phyloP scores from a whole-genome alignment of 2,797 vertebrate species.

The Mastacembelus armatus region DNA sequence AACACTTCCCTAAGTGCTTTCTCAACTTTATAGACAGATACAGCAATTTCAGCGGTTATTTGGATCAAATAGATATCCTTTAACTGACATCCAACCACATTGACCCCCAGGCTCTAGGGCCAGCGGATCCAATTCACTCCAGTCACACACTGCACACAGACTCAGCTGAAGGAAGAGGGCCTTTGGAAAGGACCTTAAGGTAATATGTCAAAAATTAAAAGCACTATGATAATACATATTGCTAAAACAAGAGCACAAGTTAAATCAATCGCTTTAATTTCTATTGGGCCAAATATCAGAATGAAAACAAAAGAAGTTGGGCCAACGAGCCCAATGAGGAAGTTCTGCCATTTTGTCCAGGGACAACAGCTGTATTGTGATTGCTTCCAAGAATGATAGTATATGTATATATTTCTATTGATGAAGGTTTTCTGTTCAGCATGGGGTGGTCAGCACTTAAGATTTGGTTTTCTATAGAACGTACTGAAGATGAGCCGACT shows the following conservation, averaged over 20 bases:
- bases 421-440: constrained; percentile 78
- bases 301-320: constrained; percentile 35
- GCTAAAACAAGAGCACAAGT: constrained; percentile 75
- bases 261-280: constrained; percentile 80
- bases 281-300: constrained; percentile 74
- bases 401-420: constrained; percentile 64
- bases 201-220: constrained; percentile 80
- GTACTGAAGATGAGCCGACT: constrained; percentile 73
- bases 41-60: constrained; percentile 86
- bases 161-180: constrained; percentile 76
- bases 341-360: constrained; percentile 69
- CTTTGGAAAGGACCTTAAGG: constrained; percentile 75
- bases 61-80: constrained; percentile 80
- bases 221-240: constrained; percentile 77
- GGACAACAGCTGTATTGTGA: constrained; percentile 78
- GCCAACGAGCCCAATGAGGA: constrained; percentile 57
- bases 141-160: constrained; percentile 78
- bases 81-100: constrained; percentile 80
- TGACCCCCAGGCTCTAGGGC: constrained; percentile 63
- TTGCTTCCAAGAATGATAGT: constrained; percentile 79
- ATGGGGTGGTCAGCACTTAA: constrained; percentile 81
- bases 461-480: constrained; percentile 78
- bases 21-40: constrained; percentile 83
- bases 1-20: constrained; percentile 71
- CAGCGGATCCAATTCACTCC: constrained; percentile 77